A percentile compares a stretch with the other conserved stretches of the same genome.
Evolutionary conservation across 2,113 vertebrate species (phyloP).

Genomic region (Neogale vison): DNA sequence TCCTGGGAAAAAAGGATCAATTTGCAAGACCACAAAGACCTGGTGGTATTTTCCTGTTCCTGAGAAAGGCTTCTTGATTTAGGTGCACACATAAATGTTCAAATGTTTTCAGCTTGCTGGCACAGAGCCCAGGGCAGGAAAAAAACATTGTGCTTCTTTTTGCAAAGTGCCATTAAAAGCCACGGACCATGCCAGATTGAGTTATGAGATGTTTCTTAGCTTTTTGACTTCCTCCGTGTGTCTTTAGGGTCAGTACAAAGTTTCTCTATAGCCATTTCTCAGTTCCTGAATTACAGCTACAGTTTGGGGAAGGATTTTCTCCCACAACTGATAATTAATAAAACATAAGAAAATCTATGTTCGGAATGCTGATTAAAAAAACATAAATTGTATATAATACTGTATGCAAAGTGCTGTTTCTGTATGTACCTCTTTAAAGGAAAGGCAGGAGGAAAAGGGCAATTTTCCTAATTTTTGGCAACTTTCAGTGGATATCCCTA

Average conservation of each 20-base stretch:
- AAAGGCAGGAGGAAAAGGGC: too few relatives aligned
- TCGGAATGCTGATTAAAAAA: neutral
- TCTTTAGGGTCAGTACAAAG: neutral
- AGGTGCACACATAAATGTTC: neutral
- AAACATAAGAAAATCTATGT: neutral
- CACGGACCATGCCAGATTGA: neutral
- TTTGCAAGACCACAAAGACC: neutral
- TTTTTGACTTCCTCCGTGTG: neutral
- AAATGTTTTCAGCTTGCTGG: neutral
- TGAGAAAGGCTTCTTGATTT: neutral
- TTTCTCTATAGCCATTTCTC: neutral
- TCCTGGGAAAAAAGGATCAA: neutral
- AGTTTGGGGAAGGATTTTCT: neutral
- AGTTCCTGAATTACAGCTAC: neutral
- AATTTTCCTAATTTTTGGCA: neutral
- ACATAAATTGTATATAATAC: neutral
- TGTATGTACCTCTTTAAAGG: neutral
- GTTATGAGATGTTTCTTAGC: neutral
- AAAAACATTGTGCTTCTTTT: neutral
- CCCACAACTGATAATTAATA: neutral
- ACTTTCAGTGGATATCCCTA: neutral
- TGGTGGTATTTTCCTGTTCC: neutral
- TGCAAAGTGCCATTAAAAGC: conserved; percentile 40
- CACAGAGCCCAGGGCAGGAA: neutral
- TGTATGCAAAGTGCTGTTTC: neutral